phyloP scores from a whole-genome alignment of 2,888 invertebrate genomes.

The Hypena proboscidalis region DNA sequence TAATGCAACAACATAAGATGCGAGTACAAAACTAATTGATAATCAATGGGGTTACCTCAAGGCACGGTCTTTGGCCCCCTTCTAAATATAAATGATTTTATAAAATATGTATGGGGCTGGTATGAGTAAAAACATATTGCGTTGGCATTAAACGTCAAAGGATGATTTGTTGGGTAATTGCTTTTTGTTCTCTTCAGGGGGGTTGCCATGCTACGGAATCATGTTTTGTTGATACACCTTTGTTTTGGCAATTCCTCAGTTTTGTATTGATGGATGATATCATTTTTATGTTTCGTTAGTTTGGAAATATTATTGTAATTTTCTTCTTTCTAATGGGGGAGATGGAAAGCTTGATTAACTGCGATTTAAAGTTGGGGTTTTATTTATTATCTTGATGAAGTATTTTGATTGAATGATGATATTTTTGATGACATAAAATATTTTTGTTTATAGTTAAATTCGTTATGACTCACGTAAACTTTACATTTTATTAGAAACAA shows the following conservation, averaged over 20 bases:
- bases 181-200: constrained; percentile 73
- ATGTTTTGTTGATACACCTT: constrained; percentile 75
- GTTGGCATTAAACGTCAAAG: constrained; percentile 81
- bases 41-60: constrained; percentile 72
- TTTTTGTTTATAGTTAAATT: constrained; percentile 3
- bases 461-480: constrained; percentile 4
- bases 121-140: constrained; percentile 81
- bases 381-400: constrained; percentile 29
- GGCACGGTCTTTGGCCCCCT: constrained; percentile 57
- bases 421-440: constrained; percentile 14
- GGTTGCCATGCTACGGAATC: constrained; percentile 68
- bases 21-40: constrained; percentile 83
- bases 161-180: constrained; percentile 85
- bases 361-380: constrained; percentile 22
- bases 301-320: constrained; percentile 34
- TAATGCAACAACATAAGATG: constrained; percentile 79
- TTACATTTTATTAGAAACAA: neutral
- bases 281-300: constrained; percentile 44
- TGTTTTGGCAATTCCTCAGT: constrained; percentile 66
- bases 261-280: constrained; percentile 50
- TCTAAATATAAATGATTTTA: constrained; percentile 77
- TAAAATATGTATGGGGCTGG: constrained; percentile 62
- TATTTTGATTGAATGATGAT: constrained; percentile 30
- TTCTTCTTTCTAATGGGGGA: constrained; percentile 24
- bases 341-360: constrained; percentile 33